Evolutionary conservation across 2,888 invertebrate genomes (phyloP), one percentile per base, ranked within the genome.

Genomic region (Thecocarcelia acutangulata): DNA sequence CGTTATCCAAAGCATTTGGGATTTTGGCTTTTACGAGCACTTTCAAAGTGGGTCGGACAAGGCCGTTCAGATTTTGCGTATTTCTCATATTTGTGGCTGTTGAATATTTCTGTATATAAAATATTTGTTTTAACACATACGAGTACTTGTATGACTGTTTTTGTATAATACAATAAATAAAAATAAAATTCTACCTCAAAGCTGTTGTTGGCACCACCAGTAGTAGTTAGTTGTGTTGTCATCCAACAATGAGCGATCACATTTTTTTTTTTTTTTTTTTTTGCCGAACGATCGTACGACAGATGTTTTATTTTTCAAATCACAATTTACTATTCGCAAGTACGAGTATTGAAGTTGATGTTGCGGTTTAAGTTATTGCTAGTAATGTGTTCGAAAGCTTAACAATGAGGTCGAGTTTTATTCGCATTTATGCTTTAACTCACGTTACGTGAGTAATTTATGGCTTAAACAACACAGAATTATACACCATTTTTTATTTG

Each of bases 41-140:
- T 44, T 75, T 84, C 83, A 86, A 86, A 88, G 89, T 89, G 86
- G 89, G 89, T 89, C 89, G 89, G 87, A 80, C 89, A 89, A 89
- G 89, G 89, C 87, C 89, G 89, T 84, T 84, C 84, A 75, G 64
- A 70, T 59, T 66, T 75, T 46, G 33, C 54, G 33, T 56, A 50
- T 69, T 72, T 72, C 15, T 59, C 42, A 42, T 52, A 33, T 74
- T 44, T 70, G 24, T 12, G n/a, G 19, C 21, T 24, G 21, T 24
- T 21, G 24, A 24, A 5, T 5, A 40, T n/a, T 6, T 28, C 33
- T 28, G 9, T 19, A 19, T 68, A 11, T 24, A 28, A 17, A 8
- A 24, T 40, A 52, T 58, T 50, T 72, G 5, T 59, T 72, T 50
- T 24, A n/a, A n/a, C n/a, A n/a, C n/a, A n/a, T n/a, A 24, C 5